Evolutionary conservation across 2,797 vertebrate species (phyloP), one percentile per base, ranked within the genome.

Genomic region (Cheirogaleus major): DNA sequence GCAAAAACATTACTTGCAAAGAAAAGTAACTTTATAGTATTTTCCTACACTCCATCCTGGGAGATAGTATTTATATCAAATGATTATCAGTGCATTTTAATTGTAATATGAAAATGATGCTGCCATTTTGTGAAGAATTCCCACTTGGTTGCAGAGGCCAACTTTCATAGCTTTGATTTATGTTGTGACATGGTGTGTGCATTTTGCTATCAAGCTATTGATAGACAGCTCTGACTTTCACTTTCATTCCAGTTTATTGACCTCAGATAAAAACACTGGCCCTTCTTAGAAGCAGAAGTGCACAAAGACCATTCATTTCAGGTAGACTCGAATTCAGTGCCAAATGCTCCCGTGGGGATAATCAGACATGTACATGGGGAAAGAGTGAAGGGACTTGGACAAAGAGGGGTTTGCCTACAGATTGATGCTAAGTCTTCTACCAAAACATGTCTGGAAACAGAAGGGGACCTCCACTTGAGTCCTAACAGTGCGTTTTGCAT

Each of bases 31-130:
- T 98, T 98, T 98, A 98, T 97, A 98, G 98, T 98, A 98, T 98
- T 99, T 99, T 99, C 98, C 98, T 99, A 98, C 98, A 98, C 98
- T 98, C 98, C 98, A 98, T 97, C 98, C 98, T 98, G 95, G 98
- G 97, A 98, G 97, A 78, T 96, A 63, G 97, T 99, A 98, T 99
- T 98, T 98, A 98, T 98, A 97, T 95, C 82, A 12, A 98, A 97
- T 98, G 98, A 97, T 93, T 98, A 97, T 92, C 97, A 85, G 38
- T 96, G 96, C 98, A 96, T 79, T 98, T 98, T 98, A 97, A 97
- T 97, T 98, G 95, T 98, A 78, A 97, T 91, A 94, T 69, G 94
- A 57, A 73, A 95, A 96, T 85, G 83, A 98, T 48, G 43, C 96
- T 96, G 95, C 97, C 97, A 50, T 98, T 98, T 98, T 97, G 96